phyloP scores from a whole-genome alignment of 23 tunicate genomes.

The Halocynthia roretzi region DNA sequence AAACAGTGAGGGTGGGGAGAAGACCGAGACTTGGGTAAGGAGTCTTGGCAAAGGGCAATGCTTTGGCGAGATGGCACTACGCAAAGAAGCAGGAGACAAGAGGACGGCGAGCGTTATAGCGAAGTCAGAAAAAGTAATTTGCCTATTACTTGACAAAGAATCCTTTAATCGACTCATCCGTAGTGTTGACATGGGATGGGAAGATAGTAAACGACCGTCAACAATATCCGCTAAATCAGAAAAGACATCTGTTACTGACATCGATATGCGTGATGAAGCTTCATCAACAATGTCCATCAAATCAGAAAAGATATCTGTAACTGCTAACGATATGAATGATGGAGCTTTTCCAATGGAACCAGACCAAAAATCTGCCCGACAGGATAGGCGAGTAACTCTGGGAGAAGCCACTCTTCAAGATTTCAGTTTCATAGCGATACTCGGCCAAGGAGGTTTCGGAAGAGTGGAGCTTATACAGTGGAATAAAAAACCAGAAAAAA shows the following conservation, averaged over 20 bases:
- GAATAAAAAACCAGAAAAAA: constrained; percentile 24
- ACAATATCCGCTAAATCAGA: no score
- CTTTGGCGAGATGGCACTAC: constrained; percentile 94
- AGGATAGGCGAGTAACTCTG: constrained; percentile 24
- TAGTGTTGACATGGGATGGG: constrained; percentile 53
- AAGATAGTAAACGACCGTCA: constrained; percentile 14
- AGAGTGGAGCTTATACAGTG: constrained; percentile 62
- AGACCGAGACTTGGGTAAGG: constrained; percentile 40
- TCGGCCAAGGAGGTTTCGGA: constrained; percentile 97
- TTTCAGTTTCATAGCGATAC: constrained; percentile 57
- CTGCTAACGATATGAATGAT: no score
- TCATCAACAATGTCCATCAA: not conserved
- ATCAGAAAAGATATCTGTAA: no score
- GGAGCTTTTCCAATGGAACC: no score
- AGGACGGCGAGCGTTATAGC: constrained; percentile 65
- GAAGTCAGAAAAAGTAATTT: constrained; percentile 32
- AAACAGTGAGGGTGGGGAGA: constrained; percentile 28
- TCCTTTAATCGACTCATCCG: constrained; percentile 70
- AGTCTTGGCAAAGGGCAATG: constrained; percentile 51
- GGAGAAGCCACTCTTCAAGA: constrained; percentile 37
- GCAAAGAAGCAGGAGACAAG: constrained; percentile 57
- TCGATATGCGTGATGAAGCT: not conserved
- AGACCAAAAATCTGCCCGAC: not conserved
- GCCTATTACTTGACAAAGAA: constrained; percentile 80
- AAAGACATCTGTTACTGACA: not conserved